Conservation (phyloP, 2,888 invertebrate species). For the Leptarthrus brevirostris region DNA sequence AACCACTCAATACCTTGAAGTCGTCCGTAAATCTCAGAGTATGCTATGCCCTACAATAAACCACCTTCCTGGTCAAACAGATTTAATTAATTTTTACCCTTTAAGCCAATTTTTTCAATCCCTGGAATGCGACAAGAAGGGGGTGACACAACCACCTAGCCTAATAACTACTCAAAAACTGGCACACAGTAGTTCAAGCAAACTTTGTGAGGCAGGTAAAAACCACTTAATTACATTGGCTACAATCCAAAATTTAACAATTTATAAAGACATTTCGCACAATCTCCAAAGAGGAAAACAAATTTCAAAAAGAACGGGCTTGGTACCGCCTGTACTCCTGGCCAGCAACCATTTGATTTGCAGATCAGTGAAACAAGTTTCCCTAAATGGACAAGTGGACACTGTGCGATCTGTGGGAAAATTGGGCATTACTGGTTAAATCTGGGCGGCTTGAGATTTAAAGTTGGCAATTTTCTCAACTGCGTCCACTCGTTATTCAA, state of each 20-base stretch:
- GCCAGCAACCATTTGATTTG: not conserved
- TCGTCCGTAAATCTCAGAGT: no score
- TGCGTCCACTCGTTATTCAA: not conserved
- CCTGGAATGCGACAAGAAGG: no score
- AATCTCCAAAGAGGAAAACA: not conserved
- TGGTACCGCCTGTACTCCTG: not conserved
- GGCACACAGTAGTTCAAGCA: no score
- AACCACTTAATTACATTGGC: not conserved
- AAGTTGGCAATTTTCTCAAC: not conserved
- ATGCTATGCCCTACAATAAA: no score
- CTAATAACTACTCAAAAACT: no score
- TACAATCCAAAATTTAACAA: not conserved
- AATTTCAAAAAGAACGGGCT: no score
- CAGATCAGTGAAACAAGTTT: slow-evolving; percentile 7
- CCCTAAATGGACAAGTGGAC: slow-evolving; percentile 15
- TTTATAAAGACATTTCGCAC: not conserved
- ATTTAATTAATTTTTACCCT: no score
- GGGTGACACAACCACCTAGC: no score
- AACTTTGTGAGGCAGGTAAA: no score
- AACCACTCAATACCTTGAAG: no score
- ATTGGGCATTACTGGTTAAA: not conserved
- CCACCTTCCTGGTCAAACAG: no score
- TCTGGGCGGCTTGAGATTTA: not conserved
- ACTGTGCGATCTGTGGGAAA: not conserved
- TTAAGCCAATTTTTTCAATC: no score